A percentile compares a stretch with the other conserved stretches of the same genome.
phyloP scores from a whole-genome alignment of 1,140 invertebrate species.

The Dendrolimus kikuchii region DNA sequence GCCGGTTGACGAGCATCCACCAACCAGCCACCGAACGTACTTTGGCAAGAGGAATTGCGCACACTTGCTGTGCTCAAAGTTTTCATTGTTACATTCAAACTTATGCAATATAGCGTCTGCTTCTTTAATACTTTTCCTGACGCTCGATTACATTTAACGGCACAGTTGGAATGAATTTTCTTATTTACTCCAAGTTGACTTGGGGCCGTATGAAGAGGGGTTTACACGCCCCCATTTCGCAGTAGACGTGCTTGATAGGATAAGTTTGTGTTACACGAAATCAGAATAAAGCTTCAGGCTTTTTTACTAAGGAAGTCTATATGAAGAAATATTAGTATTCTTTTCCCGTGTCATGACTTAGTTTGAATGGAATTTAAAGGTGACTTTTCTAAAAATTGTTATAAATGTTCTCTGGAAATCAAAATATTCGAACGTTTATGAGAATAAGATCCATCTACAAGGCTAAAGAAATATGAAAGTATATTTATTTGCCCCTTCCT shows the following conservation, averaged over 20 bases:
- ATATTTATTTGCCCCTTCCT: no score
- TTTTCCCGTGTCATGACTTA: no score
- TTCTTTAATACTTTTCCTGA: slow-evolving; percentile 67
- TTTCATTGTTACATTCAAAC: slow-evolving; percentile 68
- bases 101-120: slow-evolving; percentile 68
- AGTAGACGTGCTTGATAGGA: slow-evolving; percentile 47
- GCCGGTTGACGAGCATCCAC: slow-evolving; percentile 28
- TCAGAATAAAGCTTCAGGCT: background rate
- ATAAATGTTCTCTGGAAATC: no score
- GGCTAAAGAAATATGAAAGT: no score
- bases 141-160: slow-evolving; percentile 67
- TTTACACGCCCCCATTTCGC: slow-evolving; percentile 47
- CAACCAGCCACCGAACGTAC: slow-evolving; percentile 22
- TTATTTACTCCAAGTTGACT: slow-evolving; percentile 60
- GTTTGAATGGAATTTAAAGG: no score
- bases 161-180: slow-evolving; percentile 61
- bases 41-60: slow-evolving; percentile 52
- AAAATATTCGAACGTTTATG: no score
- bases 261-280: slow-evolving; percentile 21
- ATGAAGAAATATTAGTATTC: no score
- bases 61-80: slow-evolving; percentile 61
- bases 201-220: slow-evolving; percentile 46
- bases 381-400: no score
- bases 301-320: no score
- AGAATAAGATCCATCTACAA: no score